Evolutionary conservation across 2,113 vertebrate genomes (phyloP), one percentile per base, ranked within the genome.

Genomic region (Manacus vitellinus): DNA sequence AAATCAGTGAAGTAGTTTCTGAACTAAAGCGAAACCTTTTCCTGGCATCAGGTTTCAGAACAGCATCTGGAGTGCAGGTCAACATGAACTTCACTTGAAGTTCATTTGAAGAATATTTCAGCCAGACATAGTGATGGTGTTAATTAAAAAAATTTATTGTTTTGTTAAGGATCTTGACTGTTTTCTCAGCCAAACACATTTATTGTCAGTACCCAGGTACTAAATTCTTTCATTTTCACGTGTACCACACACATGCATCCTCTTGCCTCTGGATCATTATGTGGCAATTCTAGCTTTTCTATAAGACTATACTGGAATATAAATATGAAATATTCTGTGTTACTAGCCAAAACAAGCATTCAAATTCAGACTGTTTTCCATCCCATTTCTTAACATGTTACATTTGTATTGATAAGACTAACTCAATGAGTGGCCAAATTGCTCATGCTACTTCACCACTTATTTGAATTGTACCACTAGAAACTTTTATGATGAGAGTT

Each of bases 11-110:
- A 63, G 51, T 76, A 30, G 51, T 71, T 94, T 86, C 65, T 78
- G 56, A 93, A 71, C 27, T 71, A 71, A 89, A 84, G 47, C 16
- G 75, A 91, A 84, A 51, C 14, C 13, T 81, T 37, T 78, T 89
- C 83, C 59, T 87, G 63, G 51, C 74, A 95, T 21, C 87, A 86
- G 94, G 43, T 89, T 81, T 95, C 56, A 92, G 87, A 85, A 43
- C 20, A 96, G 88, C 73, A 92, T 95, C 91, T 92, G 94, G 92
- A 93, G 22, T 59, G 31, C 84, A 96, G 81, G 91, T 95, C 96
- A 93, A 81, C 51, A 86, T 61, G 81, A 95, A 92, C 90, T 88
- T 94, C 67, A 90, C 62, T 74, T 85, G 94, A 90, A 39, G 39
- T 39, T 39, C 39, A 97, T 95, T 85, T 95, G 92, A 96, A 92